Base-by-base conservation (phyloP, 2,888 invertebrate species). In the Heliconius aoede region DNA sequence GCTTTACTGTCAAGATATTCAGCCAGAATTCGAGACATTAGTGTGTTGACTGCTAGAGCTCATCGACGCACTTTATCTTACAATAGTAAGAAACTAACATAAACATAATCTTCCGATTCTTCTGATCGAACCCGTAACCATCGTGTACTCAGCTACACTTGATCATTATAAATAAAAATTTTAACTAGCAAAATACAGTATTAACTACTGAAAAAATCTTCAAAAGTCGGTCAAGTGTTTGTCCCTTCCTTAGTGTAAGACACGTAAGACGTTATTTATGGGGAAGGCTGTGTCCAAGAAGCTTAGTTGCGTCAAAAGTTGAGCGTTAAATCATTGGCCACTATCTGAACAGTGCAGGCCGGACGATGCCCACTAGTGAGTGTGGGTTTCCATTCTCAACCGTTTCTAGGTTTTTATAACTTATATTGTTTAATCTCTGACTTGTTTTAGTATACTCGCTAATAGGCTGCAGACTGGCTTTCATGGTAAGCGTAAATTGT, bases 281-380 rank as follows among this genome's bases (percentile, higher is more conserved):
- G 92, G 88, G 89, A 86, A 91, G 90, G 89, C 90, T 89, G 89
- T 91, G 94, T 95, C 94, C 93, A 91, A 92, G 93, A 95, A 94
- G 95, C 94, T 94, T 94, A 95, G 93, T 94, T 93, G 93, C 94
- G 95, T 95, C 95, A 94, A 95, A 95, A 95, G 95, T 95, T 95
- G 95, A 95, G 95, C 95, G 95, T 95, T 96, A 95, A 96, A 96
- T 96, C 95, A 96, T 95, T 92, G 94, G 93, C 90, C 91, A 91
- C 95, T 95, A 95, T 96, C 96, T 95, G 95, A 94, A 94, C 95
- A 95, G 91, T 95, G 95, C 95, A 96, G 95, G 95, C 95, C 95
- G 95, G 95, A 94, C 95, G 87, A 86, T 90, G 90, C 88, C 89
- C 90, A 91, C 90, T 91, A 90, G 88, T 88, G 88, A 81, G 82